A percentile compares a stretch with the other conserved stretches of the same genome.
phyloP scores from a whole-genome alignment of 1,140 invertebrate genomes.

The Bombus balteatus region DNA sequence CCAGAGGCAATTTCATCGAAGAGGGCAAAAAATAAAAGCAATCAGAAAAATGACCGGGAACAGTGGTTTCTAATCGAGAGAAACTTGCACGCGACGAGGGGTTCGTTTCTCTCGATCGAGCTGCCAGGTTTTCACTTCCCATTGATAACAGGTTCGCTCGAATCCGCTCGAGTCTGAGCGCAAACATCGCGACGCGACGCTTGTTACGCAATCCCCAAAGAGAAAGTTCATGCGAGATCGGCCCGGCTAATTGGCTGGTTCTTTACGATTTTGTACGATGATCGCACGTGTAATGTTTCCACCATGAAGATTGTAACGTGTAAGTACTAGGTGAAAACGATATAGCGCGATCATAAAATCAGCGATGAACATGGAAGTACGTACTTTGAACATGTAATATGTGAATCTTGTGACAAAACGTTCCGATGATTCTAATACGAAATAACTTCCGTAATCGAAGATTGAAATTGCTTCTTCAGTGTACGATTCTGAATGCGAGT shows the following conservation, averaged over 20 bases:
- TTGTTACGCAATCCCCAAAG: conserved; percentile 18
- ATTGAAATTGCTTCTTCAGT: no score
- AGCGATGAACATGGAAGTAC: not conserved
- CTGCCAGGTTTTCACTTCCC: conserved; percentile 17
- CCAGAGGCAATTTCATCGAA: not conserved
- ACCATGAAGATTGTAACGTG: not conserved
- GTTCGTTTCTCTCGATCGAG: conserved; percentile 8
- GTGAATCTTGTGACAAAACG: no score
- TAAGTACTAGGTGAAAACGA: not conserved
- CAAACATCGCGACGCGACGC: no score
- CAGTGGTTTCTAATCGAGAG: conserved; percentile 17
- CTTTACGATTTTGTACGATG: not conserved
- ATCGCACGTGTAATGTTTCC: not conserved
- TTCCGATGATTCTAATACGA: no score
- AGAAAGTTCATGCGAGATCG: conserved; percentile 38
- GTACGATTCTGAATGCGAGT: no score
- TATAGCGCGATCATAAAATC: not conserved
- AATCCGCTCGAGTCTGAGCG: not conserved
- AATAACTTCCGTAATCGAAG: no score
- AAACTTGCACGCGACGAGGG: not conserved
- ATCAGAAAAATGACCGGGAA: not conserved
- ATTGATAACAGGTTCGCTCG: not conserved
- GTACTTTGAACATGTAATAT: no score
- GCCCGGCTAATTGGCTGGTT: conserved; percentile 7
- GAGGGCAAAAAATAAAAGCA: not conserved